Evolutionary conservation across 2,888 invertebrate species (phyloP), one percentile per base, ranked within the genome.

Genomic region (Dryobotodes eremita): DNA sequence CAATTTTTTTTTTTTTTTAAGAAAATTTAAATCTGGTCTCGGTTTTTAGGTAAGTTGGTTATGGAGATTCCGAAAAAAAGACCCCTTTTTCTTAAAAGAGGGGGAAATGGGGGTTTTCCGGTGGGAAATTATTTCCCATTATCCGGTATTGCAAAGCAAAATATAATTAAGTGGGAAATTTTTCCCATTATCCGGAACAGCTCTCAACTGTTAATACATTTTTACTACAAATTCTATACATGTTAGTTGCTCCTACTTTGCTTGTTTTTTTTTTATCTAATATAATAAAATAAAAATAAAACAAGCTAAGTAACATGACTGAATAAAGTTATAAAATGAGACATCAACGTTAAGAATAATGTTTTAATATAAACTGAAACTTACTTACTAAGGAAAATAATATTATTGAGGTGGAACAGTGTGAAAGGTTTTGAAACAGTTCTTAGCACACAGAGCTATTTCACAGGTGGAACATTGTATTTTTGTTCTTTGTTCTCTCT

Each of bases 401-500:
- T 0, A 61, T 61, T 26, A 61, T 26, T 50, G 66, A 50, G 66
- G 0, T 68, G 66, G 48, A 0, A 69, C 53, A 55, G 23, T 69
- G 4, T 61, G 71, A 71, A 71, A 71, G 0, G 36, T 13, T 69
- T 69, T 69, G 36, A 55, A 69, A 7, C 69, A 53, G 53, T 69
- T 69, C 7, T 69, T 55, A 55, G 69, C 69, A 69, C 53, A 69
- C 46, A 71, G 46, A 71, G 71, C 59, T 71, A 71, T 4, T 59
- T 59, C 59, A 71, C 71, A 71, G 26, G 59, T 46, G 59, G 71
- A 71, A 71, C 71, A 71, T 61, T 71, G 26, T 20, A 71, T 61
- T 59, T 20, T 59, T 0, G 48, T 71, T 2, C 48, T 59, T 46
- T 71, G 59, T 71, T 71, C 59, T 23, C 61, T 46, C 31, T 69